Evolutionary conservation across 2,113 vertebrate genomes (phyloP), one percentile per base, ranked within the genome.

Genomic region (Dendrocopos noguchii): DNA sequence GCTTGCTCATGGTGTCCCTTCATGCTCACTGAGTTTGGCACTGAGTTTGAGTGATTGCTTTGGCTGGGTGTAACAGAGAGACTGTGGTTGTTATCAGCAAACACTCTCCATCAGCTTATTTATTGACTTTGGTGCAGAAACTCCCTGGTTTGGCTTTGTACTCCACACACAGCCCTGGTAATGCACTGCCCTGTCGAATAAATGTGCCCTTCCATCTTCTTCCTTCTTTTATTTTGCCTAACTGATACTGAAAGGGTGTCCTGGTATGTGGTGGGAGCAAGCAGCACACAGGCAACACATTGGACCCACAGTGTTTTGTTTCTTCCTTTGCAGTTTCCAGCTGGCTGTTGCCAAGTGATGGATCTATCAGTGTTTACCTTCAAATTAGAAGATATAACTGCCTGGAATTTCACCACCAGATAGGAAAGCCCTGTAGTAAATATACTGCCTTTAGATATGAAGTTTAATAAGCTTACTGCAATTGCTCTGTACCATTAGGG

Each of bases 41-140:
- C 88, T 92, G 93, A 95, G 84, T 90, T 96, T 93, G n/a, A n/a
- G n/a, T 92, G 88, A 93, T 95, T 92, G 87, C 80, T 95, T 94
- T 92, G 93, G 83, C 90, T 72, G 34, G 31, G 24, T 96, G 72
- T 68, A 82, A 92, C 67, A 82, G 42, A 94, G 77, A 90, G 92
- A 93, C 89, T 71, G 73, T 68, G 63, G 55, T 12, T 90, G 72
- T 65, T 92, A 95, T 97, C 87, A 92, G 94, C 92, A 95, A 83
- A 91, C 74, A 90, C 75, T 85, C 80, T 76, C 28, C 52, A 95
- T 81, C 90, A 72, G 93, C 85, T 95, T 85, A 76, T 96, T 97
- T 94, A 70, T 95, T 96, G 96, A 95, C 71, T 95, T 95, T 55
- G 60, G 57, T 89, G 66, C 77, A 66, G 53, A 87, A 95, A 95